A percentile compares a stretch with the other conserved stretches of the same genome.
Evolutionary conservation across 1,140 invertebrate species (phyloP).

Genomic region (Subanguina moxae): DNA sequence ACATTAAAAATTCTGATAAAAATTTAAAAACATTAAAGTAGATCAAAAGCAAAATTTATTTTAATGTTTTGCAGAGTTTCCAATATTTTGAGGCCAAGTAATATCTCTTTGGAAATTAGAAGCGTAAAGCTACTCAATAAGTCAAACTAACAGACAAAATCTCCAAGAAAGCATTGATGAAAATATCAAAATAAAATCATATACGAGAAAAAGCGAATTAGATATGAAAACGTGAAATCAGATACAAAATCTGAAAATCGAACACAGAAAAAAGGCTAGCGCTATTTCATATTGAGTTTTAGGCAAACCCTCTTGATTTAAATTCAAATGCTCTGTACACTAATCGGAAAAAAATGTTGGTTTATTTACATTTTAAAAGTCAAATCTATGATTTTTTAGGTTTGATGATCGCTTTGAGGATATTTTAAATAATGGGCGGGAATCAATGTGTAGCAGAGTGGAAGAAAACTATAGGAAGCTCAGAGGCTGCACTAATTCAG

Average conservation of each 20-base stretch:
- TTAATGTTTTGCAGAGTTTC: too few species aligned
- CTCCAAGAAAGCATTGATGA: too few species aligned
- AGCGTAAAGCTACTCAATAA: too few species aligned
- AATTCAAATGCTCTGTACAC: conserved; percentile 41
- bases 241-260: not conserved
- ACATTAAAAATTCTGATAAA: too few species aligned
- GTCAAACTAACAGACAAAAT: not conserved
- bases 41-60: too few species aligned
- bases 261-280: conserved; percentile 10
- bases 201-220: not conserved
- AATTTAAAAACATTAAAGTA: too few species aligned
- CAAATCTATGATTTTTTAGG: not conserved
- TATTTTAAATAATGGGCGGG: conserved; percentile 16
- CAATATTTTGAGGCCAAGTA: too few species aligned
- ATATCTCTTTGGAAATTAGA: too few species aligned
- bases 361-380: not conserved
- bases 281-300: not conserved
- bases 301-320: conserved; percentile 40
- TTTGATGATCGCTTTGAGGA: conserved; percentile 41
- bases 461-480: conserved; percentile 22
- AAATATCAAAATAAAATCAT: too few species aligned
- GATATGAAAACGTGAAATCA: not conserved
- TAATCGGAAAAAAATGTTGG: conserved; percentile 19
- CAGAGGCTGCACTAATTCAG: conserved; percentile 25
- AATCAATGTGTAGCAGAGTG: conserved; percentile 17